A percentile compares a stretch with the other conserved stretches of the same genome.
Evolutionary conservation across 1,140 invertebrate genomes (phyloP).

Genomic region (Drosophila arawakana): DNA sequence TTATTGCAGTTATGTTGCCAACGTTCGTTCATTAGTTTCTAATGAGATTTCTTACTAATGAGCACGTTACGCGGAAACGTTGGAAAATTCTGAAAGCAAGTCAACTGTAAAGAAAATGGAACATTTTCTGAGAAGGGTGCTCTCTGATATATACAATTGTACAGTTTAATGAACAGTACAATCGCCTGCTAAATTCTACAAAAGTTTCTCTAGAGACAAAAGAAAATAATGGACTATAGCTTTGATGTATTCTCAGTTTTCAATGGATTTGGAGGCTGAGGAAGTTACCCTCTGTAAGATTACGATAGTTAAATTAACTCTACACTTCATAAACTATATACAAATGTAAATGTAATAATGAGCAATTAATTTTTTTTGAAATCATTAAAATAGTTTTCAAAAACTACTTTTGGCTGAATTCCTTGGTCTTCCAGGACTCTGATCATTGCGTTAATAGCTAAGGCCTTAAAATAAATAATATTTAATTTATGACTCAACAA

Average conservation of each 20-base stretch:
- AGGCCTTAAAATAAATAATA: neutral
- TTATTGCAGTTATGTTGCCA: constrained; percentile 48
- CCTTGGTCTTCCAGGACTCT: too few relatives aligned
- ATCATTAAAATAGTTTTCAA: too few relatives aligned
- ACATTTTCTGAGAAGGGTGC: constrained; percentile 27
- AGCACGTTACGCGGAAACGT: constrained; percentile 59
- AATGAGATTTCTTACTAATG: constrained; percentile 79
- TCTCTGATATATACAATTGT: neutral
- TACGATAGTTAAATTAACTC: too few relatives aligned
- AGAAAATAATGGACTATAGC: too few relatives aligned
- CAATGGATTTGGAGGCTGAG: too few relatives aligned
- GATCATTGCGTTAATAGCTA: too few relatives aligned
- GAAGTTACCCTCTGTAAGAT: too few relatives aligned
- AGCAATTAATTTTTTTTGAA: too few relatives aligned
- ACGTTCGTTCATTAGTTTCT: constrained; percentile 75
- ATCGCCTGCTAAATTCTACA: neutral
- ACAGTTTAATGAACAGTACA: constrained; percentile 6
- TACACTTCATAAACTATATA: too few relatives aligned
- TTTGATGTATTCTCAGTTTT: too few relatives aligned
- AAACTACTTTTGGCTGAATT: too few relatives aligned
- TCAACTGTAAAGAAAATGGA: constrained; percentile 46
- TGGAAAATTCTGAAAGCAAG: constrained; percentile 43
- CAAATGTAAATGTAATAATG: too few relatives aligned
- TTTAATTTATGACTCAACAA: constrained; percentile 28
- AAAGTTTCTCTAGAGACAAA: neutral